Evolutionary conservation across 2,888 invertebrate genomes (phyloP).

Genomic region (Periphyllus acericola): DNA sequence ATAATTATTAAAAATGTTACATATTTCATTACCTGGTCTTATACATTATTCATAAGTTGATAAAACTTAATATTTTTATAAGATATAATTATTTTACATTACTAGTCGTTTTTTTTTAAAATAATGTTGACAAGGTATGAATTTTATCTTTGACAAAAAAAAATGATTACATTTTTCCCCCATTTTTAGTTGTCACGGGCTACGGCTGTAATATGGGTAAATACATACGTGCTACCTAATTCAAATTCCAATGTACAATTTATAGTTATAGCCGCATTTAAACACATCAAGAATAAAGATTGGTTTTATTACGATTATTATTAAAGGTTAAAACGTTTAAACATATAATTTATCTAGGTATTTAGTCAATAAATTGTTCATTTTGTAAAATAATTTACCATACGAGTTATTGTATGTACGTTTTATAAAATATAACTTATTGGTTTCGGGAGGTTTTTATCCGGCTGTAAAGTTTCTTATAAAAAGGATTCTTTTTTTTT

Average conservation of each 20-base stretch:
- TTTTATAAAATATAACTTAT: too few relatives aligned
- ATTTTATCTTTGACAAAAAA: background rate
- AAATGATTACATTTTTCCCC: background rate
- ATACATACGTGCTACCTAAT: background rate
- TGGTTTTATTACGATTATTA: background rate
- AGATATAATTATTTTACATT: background rate
- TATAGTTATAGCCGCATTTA: background rate
- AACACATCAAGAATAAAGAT: background rate
- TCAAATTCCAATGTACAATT: constrained; percentile 27
- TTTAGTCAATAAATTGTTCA: too few relatives aligned
- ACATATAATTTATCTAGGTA: background rate
- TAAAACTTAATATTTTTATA: background rate
- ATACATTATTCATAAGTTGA: background rate
- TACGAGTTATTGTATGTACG: background rate
- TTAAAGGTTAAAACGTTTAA: background rate
- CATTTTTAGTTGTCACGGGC: background rate
- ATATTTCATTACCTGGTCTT: background rate
- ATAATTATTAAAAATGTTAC: background rate
- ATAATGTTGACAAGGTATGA: background rate
- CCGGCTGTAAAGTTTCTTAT: too few relatives aligned
- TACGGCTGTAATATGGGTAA: background rate
- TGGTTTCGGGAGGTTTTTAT: too few relatives aligned
- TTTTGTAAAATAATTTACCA: too few relatives aligned
- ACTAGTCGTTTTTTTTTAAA: background rate
- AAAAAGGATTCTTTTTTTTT: too few relatives aligned